Conservation (phyloP, 1,140 invertebrate genomes). For the Meloidogyne floridensis region DNA sequence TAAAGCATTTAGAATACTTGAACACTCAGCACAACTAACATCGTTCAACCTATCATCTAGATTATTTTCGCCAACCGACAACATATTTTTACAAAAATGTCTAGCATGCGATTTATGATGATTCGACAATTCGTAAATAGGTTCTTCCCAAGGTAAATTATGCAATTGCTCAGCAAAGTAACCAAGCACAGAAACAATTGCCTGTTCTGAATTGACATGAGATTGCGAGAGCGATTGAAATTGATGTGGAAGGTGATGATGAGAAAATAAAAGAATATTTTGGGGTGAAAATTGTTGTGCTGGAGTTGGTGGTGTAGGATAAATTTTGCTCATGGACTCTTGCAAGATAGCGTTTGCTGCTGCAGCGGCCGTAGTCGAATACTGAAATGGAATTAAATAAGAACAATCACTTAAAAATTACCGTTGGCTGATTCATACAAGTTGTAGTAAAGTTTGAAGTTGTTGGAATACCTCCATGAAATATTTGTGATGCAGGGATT, state of each 20-base stretch:
- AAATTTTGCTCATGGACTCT: conserved; percentile 46
- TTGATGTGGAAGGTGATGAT: conserved; percentile 11
- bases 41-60: neutral
- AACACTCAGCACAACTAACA: neutral
- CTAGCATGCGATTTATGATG: neutral
- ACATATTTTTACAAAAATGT: neutral
- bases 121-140: neutral
- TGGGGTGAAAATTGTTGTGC: conserved; percentile 56
- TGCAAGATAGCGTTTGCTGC: conserved; percentile 14
- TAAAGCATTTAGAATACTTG: neutral
- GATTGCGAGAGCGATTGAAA: conserved; percentile 15
- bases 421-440: neutral
- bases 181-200: neutral
- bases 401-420: neutral
- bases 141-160: neutral
- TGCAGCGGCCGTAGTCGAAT: neutral
- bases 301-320: conserved; percentile 49
- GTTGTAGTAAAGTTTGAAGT: neutral
- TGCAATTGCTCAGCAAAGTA: neutral
- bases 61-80: neutral
- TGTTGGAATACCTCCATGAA: neutral
- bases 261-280: conserved; percentile 36
- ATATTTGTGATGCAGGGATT: neutral
- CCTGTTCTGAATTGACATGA: neutral
- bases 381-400: neutral